Percentiles rank a stretch among this genome's conserved stretches.
Conservation (phyloP, 2,113 vertebrate species). For the Herpailurus yagouaroundi region DNA sequence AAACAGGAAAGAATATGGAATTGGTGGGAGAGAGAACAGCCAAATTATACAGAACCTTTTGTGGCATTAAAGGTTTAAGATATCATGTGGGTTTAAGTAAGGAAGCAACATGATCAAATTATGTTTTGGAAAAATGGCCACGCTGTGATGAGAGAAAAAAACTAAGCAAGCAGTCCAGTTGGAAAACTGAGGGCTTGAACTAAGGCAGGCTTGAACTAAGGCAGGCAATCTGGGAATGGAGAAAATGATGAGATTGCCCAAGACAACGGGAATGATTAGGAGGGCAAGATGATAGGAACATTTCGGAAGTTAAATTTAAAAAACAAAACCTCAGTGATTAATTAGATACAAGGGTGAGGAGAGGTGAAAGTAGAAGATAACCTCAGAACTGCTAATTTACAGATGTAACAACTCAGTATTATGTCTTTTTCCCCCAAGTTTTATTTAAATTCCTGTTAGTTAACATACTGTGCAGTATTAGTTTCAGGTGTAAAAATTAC, state of each 20-base stretch:
- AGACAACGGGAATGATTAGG: background rate
- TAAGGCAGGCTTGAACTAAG: background rate
- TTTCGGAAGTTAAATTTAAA: constrained; percentile 15
- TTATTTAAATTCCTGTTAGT: background rate
- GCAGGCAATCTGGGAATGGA: background rate
- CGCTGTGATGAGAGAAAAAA: background rate
- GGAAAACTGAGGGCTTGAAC: background rate
- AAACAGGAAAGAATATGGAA: background rate
- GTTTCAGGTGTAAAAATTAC: background rate
- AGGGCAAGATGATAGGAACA: background rate
- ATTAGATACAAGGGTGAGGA: background rate
- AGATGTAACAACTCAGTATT: background rate
- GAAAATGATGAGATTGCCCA: background rate
- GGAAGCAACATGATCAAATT: background rate
- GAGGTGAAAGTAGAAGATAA: background rate
- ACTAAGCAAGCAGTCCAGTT: background rate
- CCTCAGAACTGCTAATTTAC: background rate
- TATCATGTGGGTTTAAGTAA: background rate
- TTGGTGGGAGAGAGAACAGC: background rate
- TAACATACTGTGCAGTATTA: background rate
- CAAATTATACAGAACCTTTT: background rate
- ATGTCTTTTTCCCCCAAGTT: background rate
- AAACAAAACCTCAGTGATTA: background rate
- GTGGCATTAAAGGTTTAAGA: background rate
- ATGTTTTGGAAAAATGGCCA: background rate